Conservation (phyloP, 2,888 invertebrate species). For the Linhomoeus sp. region DNA sequence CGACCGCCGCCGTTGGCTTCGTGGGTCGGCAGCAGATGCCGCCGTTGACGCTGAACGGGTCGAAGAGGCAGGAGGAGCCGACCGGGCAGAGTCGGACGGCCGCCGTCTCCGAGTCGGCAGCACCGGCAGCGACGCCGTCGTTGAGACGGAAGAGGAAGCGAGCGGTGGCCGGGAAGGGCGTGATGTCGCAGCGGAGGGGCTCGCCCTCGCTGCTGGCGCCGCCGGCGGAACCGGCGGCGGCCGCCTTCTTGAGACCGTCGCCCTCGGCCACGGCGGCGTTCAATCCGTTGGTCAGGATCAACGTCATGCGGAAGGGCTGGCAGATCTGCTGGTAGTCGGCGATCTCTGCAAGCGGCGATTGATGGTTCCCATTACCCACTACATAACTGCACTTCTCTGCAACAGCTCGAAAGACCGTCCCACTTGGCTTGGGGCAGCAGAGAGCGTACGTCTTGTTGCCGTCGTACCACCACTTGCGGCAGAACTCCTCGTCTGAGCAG, state of each 20-base stretch:
- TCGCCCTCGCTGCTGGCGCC: background rate
- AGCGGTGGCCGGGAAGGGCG: background rate
- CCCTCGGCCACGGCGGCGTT: background rate
- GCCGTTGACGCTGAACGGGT: constrained; percentile 7
- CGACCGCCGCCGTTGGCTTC: too few relatives aligned
- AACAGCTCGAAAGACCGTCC: too few relatives aligned
- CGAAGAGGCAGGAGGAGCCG: constrained; percentile 8
- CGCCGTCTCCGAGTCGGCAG: too few relatives aligned
- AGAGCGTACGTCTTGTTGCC: constrained; percentile 6
- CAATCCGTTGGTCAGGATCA: constrained; percentile 4
- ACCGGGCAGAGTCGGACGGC: constrained; percentile 5
- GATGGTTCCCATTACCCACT: background rate
- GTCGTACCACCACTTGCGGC: constrained; percentile 9
- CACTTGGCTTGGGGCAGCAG: constrained; percentile 9
- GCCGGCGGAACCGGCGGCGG: background rate
- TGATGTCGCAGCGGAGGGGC: constrained; percentile 6
- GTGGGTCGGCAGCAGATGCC: constrained; percentile 9
- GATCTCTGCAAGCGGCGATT: background rate
- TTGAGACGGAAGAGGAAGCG: too few relatives aligned
- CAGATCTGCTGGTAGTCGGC: constrained; percentile 7
- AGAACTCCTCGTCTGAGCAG: constrained; percentile 7
- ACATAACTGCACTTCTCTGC: too few relatives aligned
- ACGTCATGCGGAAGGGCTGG: constrained; percentile 7
- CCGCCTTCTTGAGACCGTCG: background rate
- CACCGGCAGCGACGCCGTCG: too few relatives aligned